phyloP scores from a whole-genome alignment of 2,797 vertebrate genomes.

The Hypotaenidia okinawae region DNA sequence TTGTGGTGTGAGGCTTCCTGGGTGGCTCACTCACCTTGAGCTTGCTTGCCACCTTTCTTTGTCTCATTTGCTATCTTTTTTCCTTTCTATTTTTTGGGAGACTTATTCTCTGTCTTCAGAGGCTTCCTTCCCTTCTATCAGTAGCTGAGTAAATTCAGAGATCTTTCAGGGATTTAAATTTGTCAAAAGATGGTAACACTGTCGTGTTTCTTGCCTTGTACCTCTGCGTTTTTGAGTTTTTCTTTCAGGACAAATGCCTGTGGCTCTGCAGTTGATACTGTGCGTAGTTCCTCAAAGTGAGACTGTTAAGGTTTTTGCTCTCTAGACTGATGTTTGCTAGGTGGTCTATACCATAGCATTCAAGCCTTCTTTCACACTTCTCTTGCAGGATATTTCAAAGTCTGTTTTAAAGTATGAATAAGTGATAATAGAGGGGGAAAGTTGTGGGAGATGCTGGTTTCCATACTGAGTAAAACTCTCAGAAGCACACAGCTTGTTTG shows the following conservation, averaged over 20 bases:
- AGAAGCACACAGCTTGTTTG: neutral
- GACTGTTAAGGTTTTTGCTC: neutral
- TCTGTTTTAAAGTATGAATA: neutral
- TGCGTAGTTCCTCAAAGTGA: neutral
- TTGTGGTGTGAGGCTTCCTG: accelerated
- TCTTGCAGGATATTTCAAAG: conserved; percentile 29
- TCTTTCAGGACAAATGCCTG: neutral
- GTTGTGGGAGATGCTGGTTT: neutral
- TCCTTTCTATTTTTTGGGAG: neutral
- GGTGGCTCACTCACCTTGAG: neutral
- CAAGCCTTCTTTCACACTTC: conserved; percentile 16
- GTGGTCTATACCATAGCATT: neutral
- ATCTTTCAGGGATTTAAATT: neutral
- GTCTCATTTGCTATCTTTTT: neutral
- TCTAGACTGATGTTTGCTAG: neutral
- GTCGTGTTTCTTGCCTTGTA: neutral
- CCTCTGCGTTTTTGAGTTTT: neutral
- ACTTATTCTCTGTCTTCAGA: neutral
- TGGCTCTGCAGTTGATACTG: neutral
- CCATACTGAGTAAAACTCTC: neutral
- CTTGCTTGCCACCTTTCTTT: neutral
- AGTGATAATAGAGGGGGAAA: neutral
- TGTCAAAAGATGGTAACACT: neutral
- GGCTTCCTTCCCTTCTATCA: neutral
- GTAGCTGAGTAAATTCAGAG: neutral